Evolutionary conservation across 2,888 invertebrate species (phyloP).

Genomic region (Pantelozetes paolii): DNA sequence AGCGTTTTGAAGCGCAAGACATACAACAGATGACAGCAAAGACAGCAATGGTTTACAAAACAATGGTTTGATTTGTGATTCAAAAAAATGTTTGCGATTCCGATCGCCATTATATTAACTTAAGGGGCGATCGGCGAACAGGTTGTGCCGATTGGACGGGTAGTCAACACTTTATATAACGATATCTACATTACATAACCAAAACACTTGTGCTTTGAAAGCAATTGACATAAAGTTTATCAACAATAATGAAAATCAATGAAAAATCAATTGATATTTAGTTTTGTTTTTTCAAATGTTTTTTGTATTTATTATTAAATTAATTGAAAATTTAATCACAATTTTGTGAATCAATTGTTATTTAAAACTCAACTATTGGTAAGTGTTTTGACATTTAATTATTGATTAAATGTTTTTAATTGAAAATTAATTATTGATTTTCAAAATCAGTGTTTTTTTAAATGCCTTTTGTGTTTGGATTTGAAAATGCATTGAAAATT

Average conservation of each 20-base stretch:
- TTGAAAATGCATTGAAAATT: no score
- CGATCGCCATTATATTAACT: conserved; percentile 7
- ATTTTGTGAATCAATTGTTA: background rate
- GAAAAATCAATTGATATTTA: no score
- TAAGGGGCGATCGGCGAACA: background rate
- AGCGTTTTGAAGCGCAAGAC: background rate
- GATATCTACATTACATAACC: background rate
- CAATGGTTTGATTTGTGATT: background rate
- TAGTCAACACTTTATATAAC: background rate
- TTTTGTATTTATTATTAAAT: background rate
- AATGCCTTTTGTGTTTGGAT: background rate
- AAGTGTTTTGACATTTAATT: background rate
- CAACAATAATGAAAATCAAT: no score
- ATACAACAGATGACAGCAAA: conserved; percentile 11
- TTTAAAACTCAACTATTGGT: conserved; percentile 7
- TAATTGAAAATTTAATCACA: background rate
- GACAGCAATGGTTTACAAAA: background rate
- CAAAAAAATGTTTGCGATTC: background rate
- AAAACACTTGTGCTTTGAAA: background rate
- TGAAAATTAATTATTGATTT: background rate
- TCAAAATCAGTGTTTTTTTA: no score
- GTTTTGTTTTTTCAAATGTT: no score
- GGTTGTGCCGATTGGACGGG: background rate
- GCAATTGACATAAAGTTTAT: no score
- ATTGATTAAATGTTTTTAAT: no score